Percentiles rank a stretch among this genome's conserved stretches.
Evolutionary conservation across 2,888 invertebrate species (phyloP).

Genomic region (Caradrina clavipalpis): DNA sequence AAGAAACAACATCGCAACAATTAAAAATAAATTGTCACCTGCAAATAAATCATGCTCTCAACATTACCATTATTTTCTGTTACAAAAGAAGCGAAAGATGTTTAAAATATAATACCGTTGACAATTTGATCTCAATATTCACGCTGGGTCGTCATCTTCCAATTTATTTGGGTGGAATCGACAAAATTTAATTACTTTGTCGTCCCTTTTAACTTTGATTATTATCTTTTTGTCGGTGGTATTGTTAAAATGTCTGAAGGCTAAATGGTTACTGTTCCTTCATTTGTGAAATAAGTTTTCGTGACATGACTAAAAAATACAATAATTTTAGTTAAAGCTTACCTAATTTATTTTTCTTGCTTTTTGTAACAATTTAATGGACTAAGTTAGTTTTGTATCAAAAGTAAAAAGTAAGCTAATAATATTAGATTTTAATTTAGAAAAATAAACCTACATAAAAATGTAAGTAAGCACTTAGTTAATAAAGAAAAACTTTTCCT

Average conservation of each 20-base stretch:
- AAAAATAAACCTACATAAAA: no score
- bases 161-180: constrained; percentile 65
- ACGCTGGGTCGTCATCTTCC: constrained; percentile 54
- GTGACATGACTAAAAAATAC: constrained; percentile 19
- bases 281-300: constrained; percentile 27
- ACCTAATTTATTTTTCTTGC: constrained; percentile 14
- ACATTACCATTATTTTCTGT: constrained; percentile 30
- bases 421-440: no score
- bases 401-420: no score
- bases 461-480: no score
- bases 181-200: constrained; percentile 69
- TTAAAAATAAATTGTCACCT: constrained; percentile 26
- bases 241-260: constrained; percentile 28
- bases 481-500: no score
- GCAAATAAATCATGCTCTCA: constrained; percentile 28
- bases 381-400: background rate
- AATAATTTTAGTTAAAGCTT: background rate
- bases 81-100: constrained; percentile 41
- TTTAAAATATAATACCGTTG: constrained; percentile 54
- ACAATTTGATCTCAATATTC: constrained; percentile 66
- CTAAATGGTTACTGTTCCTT: constrained; percentile 16
- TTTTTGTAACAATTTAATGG: constrained; percentile 7
- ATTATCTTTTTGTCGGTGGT: constrained; percentile 54
- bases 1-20: background rate
- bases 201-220: constrained; percentile 60